phyloP scores from a whole-genome alignment of 2,888 invertebrate species.

The Leucophenga montana region DNA sequence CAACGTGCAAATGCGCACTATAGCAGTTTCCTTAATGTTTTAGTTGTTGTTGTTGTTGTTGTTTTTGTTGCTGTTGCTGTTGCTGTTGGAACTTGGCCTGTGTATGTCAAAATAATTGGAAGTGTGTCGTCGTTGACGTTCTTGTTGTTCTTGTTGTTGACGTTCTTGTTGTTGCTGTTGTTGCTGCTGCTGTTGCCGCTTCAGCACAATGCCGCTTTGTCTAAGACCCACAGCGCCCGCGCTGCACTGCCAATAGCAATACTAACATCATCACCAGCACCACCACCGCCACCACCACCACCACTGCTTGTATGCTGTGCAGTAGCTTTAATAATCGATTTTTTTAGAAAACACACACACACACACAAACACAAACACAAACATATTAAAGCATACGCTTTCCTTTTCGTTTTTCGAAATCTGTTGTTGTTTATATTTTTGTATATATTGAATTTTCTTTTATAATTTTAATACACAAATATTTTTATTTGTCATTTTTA shows the following conservation, averaged over 20 bases:
- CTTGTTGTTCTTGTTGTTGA: slow-evolving; percentile 20
- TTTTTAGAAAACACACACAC: slow-evolving; percentile 31
- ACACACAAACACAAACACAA: no score
- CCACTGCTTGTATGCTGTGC: slow-evolving; percentile 53
- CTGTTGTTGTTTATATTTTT: neutral
- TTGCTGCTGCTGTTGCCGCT: slow-evolving; percentile 13
- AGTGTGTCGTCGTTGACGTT: slow-evolving; percentile 55
- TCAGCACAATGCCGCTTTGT: neutral
- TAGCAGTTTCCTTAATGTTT: slow-evolving; percentile 30
- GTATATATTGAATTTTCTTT: neutral
- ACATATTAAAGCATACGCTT: slow-evolving; percentile 6
- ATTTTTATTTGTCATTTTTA: neutral
- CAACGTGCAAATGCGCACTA: slow-evolving; percentile 44
- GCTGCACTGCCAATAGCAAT: neutral
- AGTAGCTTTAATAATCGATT: slow-evolving; percentile 63
- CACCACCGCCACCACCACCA: slow-evolving; percentile 37
- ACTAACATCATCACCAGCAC: slow-evolving; percentile 27
- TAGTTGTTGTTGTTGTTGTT: slow-evolving; percentile 20
- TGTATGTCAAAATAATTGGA: slow-evolving; percentile 66
- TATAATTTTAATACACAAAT: no score
- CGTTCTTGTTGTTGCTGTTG: slow-evolving; percentile 52
- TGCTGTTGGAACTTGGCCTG: slow-evolving; percentile 54
- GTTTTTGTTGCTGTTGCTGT: slow-evolving; percentile 34
- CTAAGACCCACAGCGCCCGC: slow-evolving; percentile 9
- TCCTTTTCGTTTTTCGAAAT: slow-evolving; percentile 18